Evolutionary conservation across 2,113 vertebrate genomes (phyloP).

Genomic region (Caloenas nicobarica): DNA sequence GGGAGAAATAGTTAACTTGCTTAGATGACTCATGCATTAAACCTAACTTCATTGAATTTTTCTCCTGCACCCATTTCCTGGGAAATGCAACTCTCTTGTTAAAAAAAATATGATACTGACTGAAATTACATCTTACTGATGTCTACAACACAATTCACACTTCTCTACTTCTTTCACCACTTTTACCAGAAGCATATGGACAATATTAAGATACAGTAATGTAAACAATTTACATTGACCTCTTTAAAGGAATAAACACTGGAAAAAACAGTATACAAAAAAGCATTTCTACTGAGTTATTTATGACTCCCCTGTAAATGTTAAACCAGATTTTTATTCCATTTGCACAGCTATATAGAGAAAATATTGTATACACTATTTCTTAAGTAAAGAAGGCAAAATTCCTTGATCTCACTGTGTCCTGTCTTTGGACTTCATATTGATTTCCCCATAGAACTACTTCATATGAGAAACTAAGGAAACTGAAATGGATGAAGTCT

Average conservation of each 20-base stretch:
- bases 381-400: background rate
- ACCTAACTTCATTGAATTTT: background rate
- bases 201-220: background rate
- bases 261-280: accelerated
- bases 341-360: background rate
- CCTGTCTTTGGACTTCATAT: background rate
- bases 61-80: background rate
- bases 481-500: background rate
- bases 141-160: background rate
- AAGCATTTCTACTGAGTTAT: background rate
- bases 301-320: background rate
- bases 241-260: background rate
- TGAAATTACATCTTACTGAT: background rate
- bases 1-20: slow-evolving; percentile 30
- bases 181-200: background rate
- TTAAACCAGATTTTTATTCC: background rate
- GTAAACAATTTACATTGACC: background rate
- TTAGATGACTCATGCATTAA: slow-evolving; percentile 27
- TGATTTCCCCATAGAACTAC: background rate
- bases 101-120: background rate
- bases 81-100: background rate
- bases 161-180: background rate
- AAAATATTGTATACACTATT: background rate
- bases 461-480: background rate
- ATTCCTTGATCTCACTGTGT: background rate